Base-by-base conservation (phyloP, 2,888 invertebrate genomes). In the Heteropelma amictum region DNA sequence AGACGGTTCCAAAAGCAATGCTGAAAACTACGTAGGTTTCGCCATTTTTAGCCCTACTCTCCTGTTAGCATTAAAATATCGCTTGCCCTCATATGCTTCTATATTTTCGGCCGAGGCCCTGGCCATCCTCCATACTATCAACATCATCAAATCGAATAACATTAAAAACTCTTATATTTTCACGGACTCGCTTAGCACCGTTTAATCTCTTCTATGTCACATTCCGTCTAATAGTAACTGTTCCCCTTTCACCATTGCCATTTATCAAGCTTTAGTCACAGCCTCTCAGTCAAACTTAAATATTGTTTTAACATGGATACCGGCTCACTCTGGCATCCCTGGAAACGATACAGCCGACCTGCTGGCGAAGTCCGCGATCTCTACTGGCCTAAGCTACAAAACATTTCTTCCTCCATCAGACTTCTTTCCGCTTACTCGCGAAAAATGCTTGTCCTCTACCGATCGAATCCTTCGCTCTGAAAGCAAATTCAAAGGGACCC, bases 1-100 rank as follows among this genome's bases (percentile, higher is more conserved):
- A 0, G 76, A 77, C 30, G 77, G 73, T 12, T 79, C 75, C 1
- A 79, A 71, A 35, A 28, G 12, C 0, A 23, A 21, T 0, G 14
- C 5, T 0, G 23, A 38, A 3, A 21, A 45, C 3, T n/a, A 30
- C 4, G 61, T 61, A 0, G 75, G 77, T 1, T n/a, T 74, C 0
- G 70, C 76, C 5, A 47, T n/a, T n/a, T n/a, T n/a, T n/a, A n/a
- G n/a, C n/a, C n/a, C n/a, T n/a, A n/a, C n/a, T n/a, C n/a, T n/a
- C n/a, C n/a, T n/a, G n/a, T n/a, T n/a, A n/a, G n/a, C n/a, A n/a
- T n/a, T n/a, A n/a, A n/a, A n/a, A n/a, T n/a, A n/a, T n/a, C n/a
- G n/a, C n/a, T n/a, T n/a, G n/a, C n/a, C n/a, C n/a, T n/a, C n/a
- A n/a, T n/a, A n/a, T n/a, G n/a, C n/a, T n/a, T n/a, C n/a, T n/a